Conservation (phyloP, 2,113 vertebrate species). For the Percopsis transmontana region DNA sequence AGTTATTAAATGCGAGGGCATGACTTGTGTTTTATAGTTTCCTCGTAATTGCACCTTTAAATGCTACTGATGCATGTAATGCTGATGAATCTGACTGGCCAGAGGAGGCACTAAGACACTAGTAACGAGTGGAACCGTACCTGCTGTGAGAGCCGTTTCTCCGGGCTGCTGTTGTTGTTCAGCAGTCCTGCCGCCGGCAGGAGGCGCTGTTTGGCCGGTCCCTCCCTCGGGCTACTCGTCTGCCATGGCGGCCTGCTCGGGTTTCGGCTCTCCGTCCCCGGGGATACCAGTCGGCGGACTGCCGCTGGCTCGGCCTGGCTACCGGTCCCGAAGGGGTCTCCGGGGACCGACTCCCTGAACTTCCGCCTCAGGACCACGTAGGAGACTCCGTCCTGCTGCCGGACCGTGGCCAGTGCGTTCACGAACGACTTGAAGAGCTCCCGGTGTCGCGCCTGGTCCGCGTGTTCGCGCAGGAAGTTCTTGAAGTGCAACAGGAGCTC, state of each 20-base stretch:
- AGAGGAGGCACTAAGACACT: too few relatives aligned
- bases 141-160: not conserved
- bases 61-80: too few relatives aligned
- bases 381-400: conserved; percentile 73
- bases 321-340: conserved; percentile 61
- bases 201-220: not conserved
- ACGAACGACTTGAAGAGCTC: conserved; percentile 90
- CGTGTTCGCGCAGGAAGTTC: conserved; percentile 78
- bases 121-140: too few relatives aligned
- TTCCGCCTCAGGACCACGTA: conserved; percentile 82
- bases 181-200: not conserved
- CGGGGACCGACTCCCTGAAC: conserved; percentile 67
- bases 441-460: conserved; percentile 77
- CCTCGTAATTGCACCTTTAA: too few relatives aligned
- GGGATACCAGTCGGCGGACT: not conserved
- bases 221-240: conserved; percentile 20
- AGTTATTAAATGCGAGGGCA: too few relatives aligned
- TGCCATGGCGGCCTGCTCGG: not conserved
- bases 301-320: not conserved
- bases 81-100: too few relatives aligned
- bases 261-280: not conserved
- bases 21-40: too few relatives aligned
- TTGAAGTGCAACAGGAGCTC: conserved; percentile 85
- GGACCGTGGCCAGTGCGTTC: conserved; percentile 89
- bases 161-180: not conserved